Evolutionary conservation across 2,797 vertebrate species (phyloP).

Genomic region (Cossypha dichroa): DNA sequence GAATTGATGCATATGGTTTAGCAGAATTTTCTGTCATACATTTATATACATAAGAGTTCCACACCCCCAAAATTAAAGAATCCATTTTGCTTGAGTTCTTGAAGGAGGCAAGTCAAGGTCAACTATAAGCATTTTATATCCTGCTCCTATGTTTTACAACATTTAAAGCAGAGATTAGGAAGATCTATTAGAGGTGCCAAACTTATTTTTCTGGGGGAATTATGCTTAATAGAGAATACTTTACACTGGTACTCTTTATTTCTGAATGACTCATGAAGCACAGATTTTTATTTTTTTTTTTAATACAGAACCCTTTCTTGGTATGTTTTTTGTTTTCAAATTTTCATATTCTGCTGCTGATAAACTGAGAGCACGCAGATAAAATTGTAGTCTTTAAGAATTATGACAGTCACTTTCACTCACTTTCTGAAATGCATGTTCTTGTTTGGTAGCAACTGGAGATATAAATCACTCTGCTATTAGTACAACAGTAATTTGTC

Average conservation of each 20-base stretch:
- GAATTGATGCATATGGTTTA: neutral
- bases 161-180: neutral
- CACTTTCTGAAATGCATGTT: neutral
- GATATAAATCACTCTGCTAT: neutral
- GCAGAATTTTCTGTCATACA: neutral
- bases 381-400: neutral
- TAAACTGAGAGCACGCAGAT: neutral
- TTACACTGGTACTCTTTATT: constrained; percentile 10
- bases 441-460: neutral
- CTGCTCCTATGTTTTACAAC: neutral
- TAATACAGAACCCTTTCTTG: neutral
- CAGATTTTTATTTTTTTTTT: neutral
- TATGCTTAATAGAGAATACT: neutral
- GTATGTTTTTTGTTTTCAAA: neutral
- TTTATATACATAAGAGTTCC: neutral
- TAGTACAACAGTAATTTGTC: neutral
- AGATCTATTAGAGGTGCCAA: neutral
- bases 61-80: neutral
- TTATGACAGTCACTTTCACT: neutral
- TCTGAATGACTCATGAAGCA: constrained; percentile 15
- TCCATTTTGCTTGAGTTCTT: neutral
- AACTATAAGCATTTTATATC: neutral
- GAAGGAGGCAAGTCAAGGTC: neutral
- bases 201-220: neutral
- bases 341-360: neutral